Base-by-base conservation (phyloP, 2,888 invertebrate genomes). In the Rhogogaster chlorosoma region DNA sequence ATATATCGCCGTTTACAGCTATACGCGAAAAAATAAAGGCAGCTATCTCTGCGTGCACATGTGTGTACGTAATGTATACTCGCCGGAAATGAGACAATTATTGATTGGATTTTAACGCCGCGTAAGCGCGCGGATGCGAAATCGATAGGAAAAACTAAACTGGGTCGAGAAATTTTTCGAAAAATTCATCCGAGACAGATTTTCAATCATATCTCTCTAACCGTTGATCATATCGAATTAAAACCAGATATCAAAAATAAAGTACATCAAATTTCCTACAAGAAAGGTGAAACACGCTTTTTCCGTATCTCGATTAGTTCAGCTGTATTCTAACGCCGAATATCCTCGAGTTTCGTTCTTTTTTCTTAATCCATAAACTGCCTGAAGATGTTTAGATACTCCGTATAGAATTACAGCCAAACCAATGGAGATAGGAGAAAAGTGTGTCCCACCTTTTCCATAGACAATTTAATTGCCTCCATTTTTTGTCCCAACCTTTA, bases 21-120 rank as follows among this genome's bases (percentile, higher is more conserved):
- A 38, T 86, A 78, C 85, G 86, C 70, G 71, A 73, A 86, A 85
- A 90, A 89, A 89, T 89, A 91, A 90, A 91, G 7, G 7, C 12
- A 57, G 2, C 15, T 67, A 67, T 29, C 12, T 18, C 2, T 67
- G 29, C 10, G 3, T 67, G 29, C 12, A 2, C 5, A 57, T 5
- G 29, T 29, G 6, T 32, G 12, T 4, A 61, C 18, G 29, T 70
- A 18, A 12, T 32, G 32, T 29, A 29, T 29, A 12, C 10, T 12
- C 36, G 32, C 5, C 70, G 29, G 70, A 26, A 61, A 67, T 67
- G 29, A 67, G 29, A 67, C 67, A 29, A 32, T 67, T 67, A 67
- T 67, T 29, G 67, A 67, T 71, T 71, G 71, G n/a, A 22, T 36
- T 71, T 32, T 71, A 32, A 71, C 36, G 7, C 36, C 36, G 38